Evolutionary conservation across 2,797 vertebrate species (phyloP).

Genomic region (Numenius phaeopus): DNA sequence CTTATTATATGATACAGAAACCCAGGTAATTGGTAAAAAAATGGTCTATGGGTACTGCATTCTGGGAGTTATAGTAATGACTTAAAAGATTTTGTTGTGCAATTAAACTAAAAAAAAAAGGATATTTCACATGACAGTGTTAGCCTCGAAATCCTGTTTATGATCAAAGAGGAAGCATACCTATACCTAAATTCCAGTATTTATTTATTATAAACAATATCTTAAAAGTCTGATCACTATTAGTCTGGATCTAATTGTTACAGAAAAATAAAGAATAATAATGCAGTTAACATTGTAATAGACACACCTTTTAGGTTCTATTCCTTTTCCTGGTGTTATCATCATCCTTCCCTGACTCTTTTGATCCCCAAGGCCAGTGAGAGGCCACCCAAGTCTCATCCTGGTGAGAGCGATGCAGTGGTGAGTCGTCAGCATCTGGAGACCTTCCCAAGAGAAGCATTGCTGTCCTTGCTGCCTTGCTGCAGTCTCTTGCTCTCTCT

Average conservation of each 20-base stretch:
- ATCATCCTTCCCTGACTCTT: not conserved
- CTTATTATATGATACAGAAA: not conserved
- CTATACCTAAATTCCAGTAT: not conserved
- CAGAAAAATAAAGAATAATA: not conserved
- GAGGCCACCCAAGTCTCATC: not conserved
- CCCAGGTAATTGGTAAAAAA: not conserved
- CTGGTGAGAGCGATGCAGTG: not conserved
- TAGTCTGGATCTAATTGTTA: not conserved
- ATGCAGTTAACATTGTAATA: not conserved
- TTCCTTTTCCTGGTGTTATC: not conserved
- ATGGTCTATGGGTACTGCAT: rapidly evolving
- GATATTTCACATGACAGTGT: rapidly evolving
- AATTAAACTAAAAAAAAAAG: not conserved
- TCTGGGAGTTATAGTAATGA: not conserved
- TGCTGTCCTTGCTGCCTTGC: not conserved
- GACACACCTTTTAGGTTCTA: not conserved
- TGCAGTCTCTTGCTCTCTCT: not conserved
- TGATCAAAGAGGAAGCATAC: not conserved
- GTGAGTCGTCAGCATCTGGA: not conserved
- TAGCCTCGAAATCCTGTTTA: not conserved
- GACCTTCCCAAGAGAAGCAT: not conserved
- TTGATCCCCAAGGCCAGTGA: not conserved
- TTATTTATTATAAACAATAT: not conserved
- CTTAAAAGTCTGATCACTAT: not conserved
- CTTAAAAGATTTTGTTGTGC: not conserved